These are phyloP conservation scores for Schizotus pectinicornis DNA, from an alignment of 2,888 invertebrate genomes.

Conservation along the genomic window DNA sequence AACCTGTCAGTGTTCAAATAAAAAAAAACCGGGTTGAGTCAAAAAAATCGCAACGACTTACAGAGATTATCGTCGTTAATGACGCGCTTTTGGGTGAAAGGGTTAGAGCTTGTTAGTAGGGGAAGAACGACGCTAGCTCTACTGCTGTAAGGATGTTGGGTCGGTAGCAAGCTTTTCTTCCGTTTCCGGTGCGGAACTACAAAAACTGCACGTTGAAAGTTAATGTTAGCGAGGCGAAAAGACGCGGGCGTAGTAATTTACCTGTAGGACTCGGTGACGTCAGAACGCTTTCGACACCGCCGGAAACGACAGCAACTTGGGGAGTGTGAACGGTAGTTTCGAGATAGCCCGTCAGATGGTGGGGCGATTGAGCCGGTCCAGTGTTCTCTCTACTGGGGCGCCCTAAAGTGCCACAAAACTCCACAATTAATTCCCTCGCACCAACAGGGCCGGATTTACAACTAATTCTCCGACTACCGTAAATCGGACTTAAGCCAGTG, in stretches of 20 bases:
- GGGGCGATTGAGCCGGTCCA: constrained; percentile 36
- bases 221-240: constrained; percentile 19
- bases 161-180: constrained; percentile 57
- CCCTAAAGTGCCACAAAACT: constrained; percentile 6
- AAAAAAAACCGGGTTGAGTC: constrained; percentile 7
- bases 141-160: constrained; percentile 69
- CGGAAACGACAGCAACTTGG: constrained; percentile 55
- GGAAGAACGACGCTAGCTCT: constrained; percentile 81
- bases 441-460: background rate
- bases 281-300: constrained; percentile 55
- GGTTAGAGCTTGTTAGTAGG: constrained; percentile 64
- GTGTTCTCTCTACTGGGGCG: constrained; percentile 34
- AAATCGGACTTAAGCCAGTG: background rate
- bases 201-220: constrained; percentile 14
- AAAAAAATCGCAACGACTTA: constrained; percentile 36
- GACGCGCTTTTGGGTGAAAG: constrained; percentile 63
- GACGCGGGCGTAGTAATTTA: constrained; percentile 48
- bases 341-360: constrained; percentile 34
- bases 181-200: constrained; percentile 58
- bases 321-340: constrained; percentile 46
- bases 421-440: background rate
- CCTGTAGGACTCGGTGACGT: constrained; percentile 69
- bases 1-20: constrained; percentile 61
- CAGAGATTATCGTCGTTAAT: constrained; percentile 60
- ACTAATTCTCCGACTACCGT: too few species aligned